Evolutionary conservation across 2,113 vertebrate genomes (phyloP).

Genomic region (Oceanodroma tethys): DNA sequence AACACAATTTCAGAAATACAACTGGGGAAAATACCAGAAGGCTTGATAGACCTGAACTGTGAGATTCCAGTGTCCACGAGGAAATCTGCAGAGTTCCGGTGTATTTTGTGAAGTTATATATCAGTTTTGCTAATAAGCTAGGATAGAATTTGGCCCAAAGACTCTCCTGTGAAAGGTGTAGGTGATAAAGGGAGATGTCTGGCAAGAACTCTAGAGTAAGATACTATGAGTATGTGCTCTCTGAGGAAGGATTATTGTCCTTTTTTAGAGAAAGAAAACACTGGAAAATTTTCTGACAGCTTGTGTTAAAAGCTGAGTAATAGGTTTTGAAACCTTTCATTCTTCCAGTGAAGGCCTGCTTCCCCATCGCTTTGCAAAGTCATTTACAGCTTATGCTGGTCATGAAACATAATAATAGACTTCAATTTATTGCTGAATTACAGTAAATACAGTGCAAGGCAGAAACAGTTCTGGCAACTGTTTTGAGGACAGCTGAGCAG

Average conservation of each 20-base stretch:
- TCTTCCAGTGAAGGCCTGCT: background rate
- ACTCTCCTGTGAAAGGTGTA: background rate
- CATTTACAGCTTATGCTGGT: background rate
- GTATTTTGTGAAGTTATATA: background rate
- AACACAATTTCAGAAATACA: background rate
- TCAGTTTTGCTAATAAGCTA: background rate
- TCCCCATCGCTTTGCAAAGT: background rate
- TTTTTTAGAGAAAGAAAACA: background rate
- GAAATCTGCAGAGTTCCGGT: background rate
- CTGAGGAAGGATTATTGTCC: background rate
- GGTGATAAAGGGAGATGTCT: background rate
- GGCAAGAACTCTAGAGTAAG: background rate
- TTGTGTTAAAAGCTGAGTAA: background rate
- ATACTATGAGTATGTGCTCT: rapidly evolving
- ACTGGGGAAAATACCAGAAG: background rate
- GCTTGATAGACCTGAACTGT: background rate
- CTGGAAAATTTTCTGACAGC: background rate
- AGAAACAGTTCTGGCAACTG: background rate
- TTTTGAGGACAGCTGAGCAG: background rate
- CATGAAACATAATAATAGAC: background rate
- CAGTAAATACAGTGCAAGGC: background rate
- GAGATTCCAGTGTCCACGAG: background rate
- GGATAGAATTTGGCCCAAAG: background rate
- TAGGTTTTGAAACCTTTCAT: background rate
- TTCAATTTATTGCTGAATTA: background rate